Conservation (phyloP, 2,888 invertebrate genomes). For the Tyria jacobaeae region DNA sequence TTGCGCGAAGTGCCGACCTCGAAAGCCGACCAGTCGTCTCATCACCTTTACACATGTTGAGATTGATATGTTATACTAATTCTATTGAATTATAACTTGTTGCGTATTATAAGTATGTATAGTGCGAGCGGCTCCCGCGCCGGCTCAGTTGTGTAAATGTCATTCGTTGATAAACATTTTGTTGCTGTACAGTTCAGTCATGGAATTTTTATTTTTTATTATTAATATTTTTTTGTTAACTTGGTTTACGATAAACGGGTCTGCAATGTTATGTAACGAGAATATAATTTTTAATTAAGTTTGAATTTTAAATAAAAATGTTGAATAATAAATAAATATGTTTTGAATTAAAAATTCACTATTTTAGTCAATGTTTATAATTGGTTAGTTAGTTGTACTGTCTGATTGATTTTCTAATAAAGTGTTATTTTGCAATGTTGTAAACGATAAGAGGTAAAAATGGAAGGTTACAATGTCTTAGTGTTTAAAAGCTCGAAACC, state of each 20-base stretch:
- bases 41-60: constrained; percentile 86
- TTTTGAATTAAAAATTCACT: constrained; percentile 82
- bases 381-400: constrained; percentile 76
- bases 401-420: constrained; percentile 78
- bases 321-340: constrained; percentile 66
- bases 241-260: constrained; percentile 84
- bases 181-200: constrained; percentile 75
- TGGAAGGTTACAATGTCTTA: constrained; percentile 83
- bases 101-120: constrained; percentile 81
- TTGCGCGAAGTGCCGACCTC: constrained; percentile 16
- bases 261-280: constrained; percentile 81
- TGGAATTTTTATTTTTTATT: constrained; percentile 79
- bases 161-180: constrained; percentile 63
- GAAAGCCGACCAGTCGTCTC: constrained; percentile 74
- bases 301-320: constrained; percentile 72
- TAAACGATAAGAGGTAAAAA: constrained; percentile 78
- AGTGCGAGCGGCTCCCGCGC: constrained; percentile 43
- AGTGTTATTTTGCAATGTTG: constrained; percentile 84
- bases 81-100: constrained; percentile 86
- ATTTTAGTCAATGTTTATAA: constrained; percentile 84
- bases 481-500: constrained; percentile 85
- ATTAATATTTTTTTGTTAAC: constrained; percentile 77
- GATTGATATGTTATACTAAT: constrained; percentile 86
- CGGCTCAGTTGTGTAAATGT: constrained; percentile 55
- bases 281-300: constrained; percentile 78